Evolutionary conservation across 2,888 invertebrate species (phyloP).

Genomic region (Bombyx huttoni): DNA sequence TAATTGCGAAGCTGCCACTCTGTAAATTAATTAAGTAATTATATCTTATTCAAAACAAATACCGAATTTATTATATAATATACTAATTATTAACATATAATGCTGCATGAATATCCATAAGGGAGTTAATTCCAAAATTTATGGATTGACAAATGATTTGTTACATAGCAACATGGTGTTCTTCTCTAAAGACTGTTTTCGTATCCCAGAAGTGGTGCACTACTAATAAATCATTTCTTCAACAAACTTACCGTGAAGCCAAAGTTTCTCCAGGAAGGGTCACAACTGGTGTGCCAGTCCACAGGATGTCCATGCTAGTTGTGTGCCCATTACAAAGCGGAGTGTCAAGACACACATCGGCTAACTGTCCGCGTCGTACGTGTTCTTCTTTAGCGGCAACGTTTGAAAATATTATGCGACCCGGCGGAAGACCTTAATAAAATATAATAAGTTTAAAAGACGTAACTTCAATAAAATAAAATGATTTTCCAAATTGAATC

Average conservation of each 20-base stretch:
- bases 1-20: slow-evolving; percentile 98
- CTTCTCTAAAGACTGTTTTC: too few relatives aligned
- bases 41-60: neutral
- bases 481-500: too few relatives aligned
- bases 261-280: slow-evolving; percentile 92
- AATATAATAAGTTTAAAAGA: neutral
- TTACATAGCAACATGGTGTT: too few relatives aligned
- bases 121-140: too few relatives aligned
- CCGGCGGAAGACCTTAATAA: slow-evolving; percentile 76
- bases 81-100: too few relatives aligned
- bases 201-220: too few relatives aligned
- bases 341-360: slow-evolving; percentile 98
- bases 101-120: too few relatives aligned
- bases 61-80: neutral
- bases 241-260: slow-evolving; percentile 73
- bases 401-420: slow-evolving; percentile 95
- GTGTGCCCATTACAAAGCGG: slow-evolving; percentile 99
- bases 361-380: slow-evolving; percentile 96
- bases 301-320: slow-evolving; percentile 99
- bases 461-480: too few relatives aligned
- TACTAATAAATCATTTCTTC: neutral
- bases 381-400: slow-evolving; percentile 99
- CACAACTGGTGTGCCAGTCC: slow-evolving; percentile 99
- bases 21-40: slow-evolving; percentile 35
- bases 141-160: too few relatives aligned